Evolutionary conservation across 2,113 vertebrate species (phyloP).

Genomic region (Hydrochoerus hydrochaeris): DNA sequence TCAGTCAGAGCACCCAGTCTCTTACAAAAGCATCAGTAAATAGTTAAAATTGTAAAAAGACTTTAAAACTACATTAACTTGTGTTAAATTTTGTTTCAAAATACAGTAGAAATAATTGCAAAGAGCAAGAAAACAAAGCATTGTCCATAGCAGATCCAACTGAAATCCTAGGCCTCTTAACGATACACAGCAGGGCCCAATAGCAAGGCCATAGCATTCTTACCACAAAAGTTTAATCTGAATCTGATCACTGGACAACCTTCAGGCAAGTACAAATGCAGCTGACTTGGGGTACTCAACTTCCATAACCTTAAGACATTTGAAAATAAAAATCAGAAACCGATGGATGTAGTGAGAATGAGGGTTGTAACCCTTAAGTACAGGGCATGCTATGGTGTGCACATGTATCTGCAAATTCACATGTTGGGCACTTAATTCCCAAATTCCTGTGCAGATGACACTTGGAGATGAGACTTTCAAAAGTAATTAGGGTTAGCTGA

Average conservation of each 20-base stretch:
- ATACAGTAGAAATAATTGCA: neutral
- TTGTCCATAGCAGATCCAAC: neutral
- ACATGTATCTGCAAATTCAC: neutral
- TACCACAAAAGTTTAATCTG: neutral
- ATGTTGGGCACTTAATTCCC: neutral
- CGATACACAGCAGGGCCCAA: neutral
- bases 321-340: neutral
- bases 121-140: neutral
- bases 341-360: neutral
- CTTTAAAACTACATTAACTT: neutral
- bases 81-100: neutral
- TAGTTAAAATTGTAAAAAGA: neutral
- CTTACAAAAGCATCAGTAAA: neutral
- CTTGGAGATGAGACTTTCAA: neutral
- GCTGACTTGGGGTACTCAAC: neutral
- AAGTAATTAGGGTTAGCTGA: neutral
- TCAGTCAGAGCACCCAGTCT: neutral
- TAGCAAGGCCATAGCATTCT: neutral
- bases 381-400: neutral
- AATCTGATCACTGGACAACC: neutral
- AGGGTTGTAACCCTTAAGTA: neutral
- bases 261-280: neutral
- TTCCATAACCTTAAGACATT: neutral
- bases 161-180: neutral
- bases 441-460: neutral